These are phyloP conservation scores for Leptonema lineaticorne DNA, from an alignment of 1,140 invertebrate species.

Conservation along the genomic window DNA sequence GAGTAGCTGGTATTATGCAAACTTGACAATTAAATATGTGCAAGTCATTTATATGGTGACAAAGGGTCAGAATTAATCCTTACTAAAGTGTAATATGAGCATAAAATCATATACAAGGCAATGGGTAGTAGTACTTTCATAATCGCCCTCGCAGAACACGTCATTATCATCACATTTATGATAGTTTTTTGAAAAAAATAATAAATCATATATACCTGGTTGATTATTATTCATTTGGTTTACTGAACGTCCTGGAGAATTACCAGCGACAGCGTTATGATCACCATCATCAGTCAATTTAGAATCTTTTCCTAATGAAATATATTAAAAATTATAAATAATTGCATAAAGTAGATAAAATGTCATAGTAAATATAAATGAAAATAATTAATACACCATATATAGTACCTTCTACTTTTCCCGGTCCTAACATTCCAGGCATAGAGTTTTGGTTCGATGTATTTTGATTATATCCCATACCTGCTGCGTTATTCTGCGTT, in stretches of 20 bases:
- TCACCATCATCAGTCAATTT: conserved; percentile 14
- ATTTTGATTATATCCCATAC: not conserved
- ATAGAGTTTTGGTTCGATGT: not conserved
- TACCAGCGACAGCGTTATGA: not conserved
- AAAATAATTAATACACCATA: conserved; percentile 10
- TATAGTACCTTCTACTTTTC: conserved; percentile 31
- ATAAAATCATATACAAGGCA: too few species aligned
- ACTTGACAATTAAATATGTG: too few species aligned
- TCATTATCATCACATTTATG: too few species aligned
- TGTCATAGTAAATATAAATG: not conserved
- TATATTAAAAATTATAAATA: not conserved
- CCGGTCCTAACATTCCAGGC: not conserved
- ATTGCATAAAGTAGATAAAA: not conserved
- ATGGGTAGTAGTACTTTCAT: too few species aligned
- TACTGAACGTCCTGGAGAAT: conserved; percentile 32
- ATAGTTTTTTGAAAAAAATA: too few species aligned
- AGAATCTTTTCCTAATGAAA: conserved; percentile 29
- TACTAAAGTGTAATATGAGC: too few species aligned
- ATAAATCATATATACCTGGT: conserved; percentile 6
- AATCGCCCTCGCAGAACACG: too few species aligned
- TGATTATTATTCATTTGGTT: conserved; percentile 6
- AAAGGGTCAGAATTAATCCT: too few species aligned
- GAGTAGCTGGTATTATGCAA: too few species aligned
- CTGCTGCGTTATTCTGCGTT: not conserved
- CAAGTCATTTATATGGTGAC: too few species aligned